These are phyloP conservation scores for Rhagonycha fulva DNA, from an alignment of 2,888 invertebrate genomes.

Conservation along the genomic window DNA sequence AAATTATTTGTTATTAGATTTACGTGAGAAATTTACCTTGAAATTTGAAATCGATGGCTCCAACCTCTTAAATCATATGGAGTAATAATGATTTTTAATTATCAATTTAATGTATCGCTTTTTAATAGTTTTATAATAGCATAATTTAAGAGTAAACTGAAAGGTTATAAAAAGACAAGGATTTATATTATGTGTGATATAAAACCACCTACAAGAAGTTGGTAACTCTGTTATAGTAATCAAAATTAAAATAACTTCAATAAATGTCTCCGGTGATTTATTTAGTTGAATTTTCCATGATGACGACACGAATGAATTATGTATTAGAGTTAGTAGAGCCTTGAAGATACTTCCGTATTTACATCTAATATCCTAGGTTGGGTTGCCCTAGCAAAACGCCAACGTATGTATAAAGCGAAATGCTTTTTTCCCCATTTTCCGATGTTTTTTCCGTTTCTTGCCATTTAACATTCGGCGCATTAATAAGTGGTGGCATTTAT, in stretches of 20 bases:
- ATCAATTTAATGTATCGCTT: background rate
- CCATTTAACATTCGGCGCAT: conserved; percentile 13
- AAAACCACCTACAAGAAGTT: background rate
- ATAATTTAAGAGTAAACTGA: background rate
- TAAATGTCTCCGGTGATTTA: conserved; percentile 12
- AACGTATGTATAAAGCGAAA: conserved; percentile 6
- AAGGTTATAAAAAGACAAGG: background rate
- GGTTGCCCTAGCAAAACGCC: conserved; percentile 1
- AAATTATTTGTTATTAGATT: background rate
- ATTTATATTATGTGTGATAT: background rate
- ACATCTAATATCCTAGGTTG: conserved; percentile 10
- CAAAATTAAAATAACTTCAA: conserved; percentile 12
- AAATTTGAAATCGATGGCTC: background rate
- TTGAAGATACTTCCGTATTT: conserved; percentile 17
- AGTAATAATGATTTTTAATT: background rate
- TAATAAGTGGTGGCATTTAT: conserved; percentile 6
- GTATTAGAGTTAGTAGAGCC: conserved; percentile 8
- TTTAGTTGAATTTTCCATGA: conserved; percentile 10
- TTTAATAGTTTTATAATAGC: background rate
- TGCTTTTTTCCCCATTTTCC: conserved; percentile 6
- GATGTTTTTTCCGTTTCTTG: conserved; percentile 7
- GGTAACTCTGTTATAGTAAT: background rate
- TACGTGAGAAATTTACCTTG: background rate
- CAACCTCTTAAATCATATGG: background rate
- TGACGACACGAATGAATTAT: conserved; percentile 9